phyloP scores from a whole-genome alignment of 2,113 vertebrate species.

The Cyrtonyx montezumae region DNA sequence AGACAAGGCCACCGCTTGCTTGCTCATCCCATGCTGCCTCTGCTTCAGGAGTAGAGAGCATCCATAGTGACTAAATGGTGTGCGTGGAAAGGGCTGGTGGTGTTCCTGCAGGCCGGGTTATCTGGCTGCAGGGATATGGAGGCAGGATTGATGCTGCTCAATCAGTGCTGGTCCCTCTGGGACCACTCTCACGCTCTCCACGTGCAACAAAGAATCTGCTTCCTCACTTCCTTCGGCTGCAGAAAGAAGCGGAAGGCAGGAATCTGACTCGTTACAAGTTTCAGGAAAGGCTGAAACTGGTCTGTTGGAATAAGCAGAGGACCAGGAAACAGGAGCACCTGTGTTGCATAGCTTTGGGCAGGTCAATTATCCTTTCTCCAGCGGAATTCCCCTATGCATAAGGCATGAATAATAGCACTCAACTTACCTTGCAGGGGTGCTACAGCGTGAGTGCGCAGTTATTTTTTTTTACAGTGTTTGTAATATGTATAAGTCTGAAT shows the following conservation, averaged over 20 bases:
- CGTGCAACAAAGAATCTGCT: not conserved
- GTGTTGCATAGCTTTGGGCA: conserved; percentile 45
- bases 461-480: not conserved
- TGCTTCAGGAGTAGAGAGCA: not conserved
- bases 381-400: conserved; percentile 30
- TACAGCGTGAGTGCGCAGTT: not conserved
- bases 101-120: not conserved
- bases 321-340: conserved; percentile 28
- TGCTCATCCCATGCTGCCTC: not conserved
- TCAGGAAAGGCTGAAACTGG: not conserved
- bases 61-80: not conserved
- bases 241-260: not conserved
- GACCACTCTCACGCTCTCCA: not conserved
- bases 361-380: conserved; percentile 33
- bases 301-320: not conserved
- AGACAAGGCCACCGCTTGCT: not conserved
- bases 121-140: not conserved
- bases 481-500: not conserved
- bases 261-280: not conserved
- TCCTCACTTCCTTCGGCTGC: not conserved
- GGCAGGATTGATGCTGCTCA: fast-evolving
- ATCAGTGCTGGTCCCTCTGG: not conserved
- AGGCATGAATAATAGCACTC: conserved; percentile 5
- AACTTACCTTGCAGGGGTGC: not conserved
- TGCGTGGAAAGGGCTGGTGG: not conserved